These are phyloP conservation scores for Lagodon rhomboides DNA, from an alignment of 2,797 vertebrate genomes.

Conservation along the genomic window DNA sequence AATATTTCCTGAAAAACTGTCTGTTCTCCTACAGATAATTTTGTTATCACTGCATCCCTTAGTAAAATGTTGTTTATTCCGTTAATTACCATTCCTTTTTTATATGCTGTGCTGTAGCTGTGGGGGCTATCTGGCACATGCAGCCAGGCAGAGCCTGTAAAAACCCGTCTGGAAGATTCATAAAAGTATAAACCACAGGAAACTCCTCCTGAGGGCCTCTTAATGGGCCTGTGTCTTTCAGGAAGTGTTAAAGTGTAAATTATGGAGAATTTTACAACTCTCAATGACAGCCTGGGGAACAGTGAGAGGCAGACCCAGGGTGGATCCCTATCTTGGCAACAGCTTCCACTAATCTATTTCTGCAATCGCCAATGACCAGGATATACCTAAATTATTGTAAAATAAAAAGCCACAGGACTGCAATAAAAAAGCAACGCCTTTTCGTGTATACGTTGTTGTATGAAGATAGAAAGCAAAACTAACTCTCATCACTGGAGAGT, in stretches of 20 bases:
- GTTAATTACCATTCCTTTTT: constrained; percentile 75
- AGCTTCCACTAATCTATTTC: constrained; percentile 57
- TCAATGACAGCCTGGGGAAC: constrained; percentile 72
- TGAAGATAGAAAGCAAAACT: constrained; percentile 52
- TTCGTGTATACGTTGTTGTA: constrained; percentile 32
- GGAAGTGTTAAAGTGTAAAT: constrained; percentile 80
- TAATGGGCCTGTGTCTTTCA: constrained; percentile 76
- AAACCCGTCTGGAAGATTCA: constrained; percentile 78
- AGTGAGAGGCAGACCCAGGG: constrained; percentile 52
- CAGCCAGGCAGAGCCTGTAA: constrained; percentile 70
- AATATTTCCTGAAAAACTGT: constrained; percentile 50
- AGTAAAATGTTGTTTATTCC: constrained; percentile 75
- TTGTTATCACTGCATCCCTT: constrained; percentile 65
- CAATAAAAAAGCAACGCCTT: constrained; percentile 47
- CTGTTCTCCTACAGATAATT: constrained; percentile 61
- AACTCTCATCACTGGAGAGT: constrained; percentile 39
- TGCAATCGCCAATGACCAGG: constrained; percentile 47
- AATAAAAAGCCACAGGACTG: constrained; percentile 41
- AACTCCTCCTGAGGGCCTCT: constrained; percentile 68
- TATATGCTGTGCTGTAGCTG: constrained; percentile 48
- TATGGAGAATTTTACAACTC: constrained; percentile 71
- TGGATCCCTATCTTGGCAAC: constrained; percentile 59
- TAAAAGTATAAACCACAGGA: constrained; percentile 74
- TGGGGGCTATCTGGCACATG: constrained; percentile 67
- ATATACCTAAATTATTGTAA: constrained; percentile 31